A percentile compares a stretch with the other conserved stretches of the same genome.
Conservation (phyloP, 2,888 invertebrate genomes). For the Abrostola triplasia region DNA sequence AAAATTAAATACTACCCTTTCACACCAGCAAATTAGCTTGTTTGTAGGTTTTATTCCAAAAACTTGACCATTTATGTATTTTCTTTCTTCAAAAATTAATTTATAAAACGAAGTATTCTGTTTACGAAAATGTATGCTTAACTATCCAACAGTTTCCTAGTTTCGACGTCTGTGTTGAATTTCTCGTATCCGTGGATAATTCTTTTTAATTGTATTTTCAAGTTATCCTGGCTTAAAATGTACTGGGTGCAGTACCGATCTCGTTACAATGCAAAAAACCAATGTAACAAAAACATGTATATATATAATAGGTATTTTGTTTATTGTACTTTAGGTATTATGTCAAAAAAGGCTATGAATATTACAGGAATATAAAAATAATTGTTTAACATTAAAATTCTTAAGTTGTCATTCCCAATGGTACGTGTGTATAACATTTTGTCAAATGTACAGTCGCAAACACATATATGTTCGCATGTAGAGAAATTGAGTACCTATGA, state of each 20-base stretch:
- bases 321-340: conserved; percentile 44
- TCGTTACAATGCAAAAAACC: conserved; percentile 39
- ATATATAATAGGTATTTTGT: conserved; percentile 21
- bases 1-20: too few species aligned
- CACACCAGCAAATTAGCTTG: too few species aligned
- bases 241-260: conserved; percentile 36
- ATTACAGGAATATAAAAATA: conserved; percentile 23
- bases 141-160: conserved; percentile 5
- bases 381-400: conserved; percentile 5
- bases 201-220: background rate
- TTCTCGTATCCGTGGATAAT: conserved; percentile 6
- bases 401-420: conserved; percentile 1
- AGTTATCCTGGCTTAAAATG: conserved; percentile 24
- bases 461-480: too few species aligned
- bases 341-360: conserved; percentile 32
- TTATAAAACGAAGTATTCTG: too few species aligned
- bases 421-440: background rate
- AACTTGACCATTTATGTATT: too few species aligned
- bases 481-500: too few species aligned
- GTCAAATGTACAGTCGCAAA: too few species aligned
- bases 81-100: too few species aligned
- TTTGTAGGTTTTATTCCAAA: too few species aligned
- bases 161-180: conserved; percentile 31
- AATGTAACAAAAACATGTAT: conserved; percentile 20
- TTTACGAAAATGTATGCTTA: background rate